A percentile compares a stretch with the other conserved stretches of the same genome.
These are phyloP conservation scores for Protosalanx chinensis DNA, from an alignment of 2,797 vertebrate genomes.

Conservation along the genomic window DNA sequence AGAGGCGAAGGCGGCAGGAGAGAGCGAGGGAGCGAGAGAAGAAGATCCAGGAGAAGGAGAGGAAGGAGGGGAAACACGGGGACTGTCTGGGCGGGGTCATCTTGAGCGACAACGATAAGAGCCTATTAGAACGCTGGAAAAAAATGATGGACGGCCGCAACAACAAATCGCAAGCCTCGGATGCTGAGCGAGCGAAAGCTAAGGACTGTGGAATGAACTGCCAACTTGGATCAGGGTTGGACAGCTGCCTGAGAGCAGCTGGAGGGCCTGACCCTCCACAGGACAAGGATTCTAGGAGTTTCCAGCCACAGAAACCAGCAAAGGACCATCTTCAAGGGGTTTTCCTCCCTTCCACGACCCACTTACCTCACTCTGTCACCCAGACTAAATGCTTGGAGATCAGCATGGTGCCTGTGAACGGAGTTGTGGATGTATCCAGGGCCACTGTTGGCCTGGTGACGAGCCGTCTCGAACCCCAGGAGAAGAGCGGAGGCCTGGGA, in stretches of 20 bases:
- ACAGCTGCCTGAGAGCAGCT: constrained; percentile 34
- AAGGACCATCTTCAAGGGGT: neutral
- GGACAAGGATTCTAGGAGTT: neutral
- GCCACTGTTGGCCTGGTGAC: too few species aligned
- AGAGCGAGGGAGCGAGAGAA: constrained; percentile 83
- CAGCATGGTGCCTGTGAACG: too few species aligned
- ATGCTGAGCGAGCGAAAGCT: constrained; percentile 45
- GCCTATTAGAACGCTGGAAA: constrained; percentile 88
- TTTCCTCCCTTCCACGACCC: neutral
- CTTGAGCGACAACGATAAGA: constrained; percentile 88
- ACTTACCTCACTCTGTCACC: too few species aligned
- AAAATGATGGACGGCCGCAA: constrained; percentile 80
- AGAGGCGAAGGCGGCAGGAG: constrained; percentile 84
- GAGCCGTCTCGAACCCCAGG: too few species aligned
- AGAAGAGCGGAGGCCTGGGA: neutral
- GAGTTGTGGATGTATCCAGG: too few species aligned
- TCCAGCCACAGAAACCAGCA: neutral
- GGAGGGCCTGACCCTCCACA: neutral
- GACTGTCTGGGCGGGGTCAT: constrained; percentile 82
- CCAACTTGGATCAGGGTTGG: constrained; percentile 58
- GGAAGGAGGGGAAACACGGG: constrained; percentile 74
- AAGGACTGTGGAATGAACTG: constrained; percentile 54
- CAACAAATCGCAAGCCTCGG: constrained; percentile 60
- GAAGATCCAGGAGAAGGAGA: constrained; percentile 84
- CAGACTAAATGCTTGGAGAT: neutral